These are phyloP conservation scores for Papilio glaucus DNA, from an alignment of 1,140 invertebrate genomes.

Conservation along the genomic window DNA sequence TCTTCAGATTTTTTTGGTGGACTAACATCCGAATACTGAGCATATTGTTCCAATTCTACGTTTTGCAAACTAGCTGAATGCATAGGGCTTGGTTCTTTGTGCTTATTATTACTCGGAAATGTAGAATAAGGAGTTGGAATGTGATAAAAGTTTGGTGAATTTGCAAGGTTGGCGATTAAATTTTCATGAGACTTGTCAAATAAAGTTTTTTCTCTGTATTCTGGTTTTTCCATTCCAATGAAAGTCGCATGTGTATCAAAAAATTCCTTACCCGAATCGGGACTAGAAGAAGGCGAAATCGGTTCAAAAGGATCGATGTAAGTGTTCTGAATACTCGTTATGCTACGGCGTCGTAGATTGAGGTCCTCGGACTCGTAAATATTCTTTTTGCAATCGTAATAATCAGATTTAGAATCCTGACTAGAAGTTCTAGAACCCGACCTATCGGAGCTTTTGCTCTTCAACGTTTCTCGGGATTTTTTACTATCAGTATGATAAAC, in stretches of 20 bases:
- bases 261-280: constrained; percentile 87
- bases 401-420: constrained; percentile 86
- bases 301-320: constrained; percentile 78
- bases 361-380: constrained; percentile 73
- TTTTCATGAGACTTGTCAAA: constrained; percentile 84
- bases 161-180: constrained; percentile 84
- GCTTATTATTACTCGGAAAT: constrained; percentile 84
- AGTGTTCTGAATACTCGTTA: constrained; percentile 68
- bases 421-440: constrained; percentile 85
- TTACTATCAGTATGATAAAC: constrained; percentile 86
- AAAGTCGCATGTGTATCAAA: constrained; percentile 84
- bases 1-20: constrained; percentile 73
- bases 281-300: constrained; percentile 85
- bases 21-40: constrained; percentile 73
- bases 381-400: constrained; percentile 80
- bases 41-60: constrained; percentile 86
- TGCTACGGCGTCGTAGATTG: constrained; percentile 63
- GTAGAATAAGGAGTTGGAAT: constrained; percentile 86
- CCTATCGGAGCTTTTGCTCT: constrained; percentile 84
- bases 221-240: constrained; percentile 72
- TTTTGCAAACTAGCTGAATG: constrained; percentile 87
- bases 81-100: constrained; percentile 85
- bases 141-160: constrained; percentile 85
- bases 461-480: constrained; percentile 85
- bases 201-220: constrained; percentile 74